Evolutionary conservation across 1,140 invertebrate genomes (phyloP), one percentile per base, ranked within the genome.

Genomic region (Bilobella aurantiaca): DNA sequence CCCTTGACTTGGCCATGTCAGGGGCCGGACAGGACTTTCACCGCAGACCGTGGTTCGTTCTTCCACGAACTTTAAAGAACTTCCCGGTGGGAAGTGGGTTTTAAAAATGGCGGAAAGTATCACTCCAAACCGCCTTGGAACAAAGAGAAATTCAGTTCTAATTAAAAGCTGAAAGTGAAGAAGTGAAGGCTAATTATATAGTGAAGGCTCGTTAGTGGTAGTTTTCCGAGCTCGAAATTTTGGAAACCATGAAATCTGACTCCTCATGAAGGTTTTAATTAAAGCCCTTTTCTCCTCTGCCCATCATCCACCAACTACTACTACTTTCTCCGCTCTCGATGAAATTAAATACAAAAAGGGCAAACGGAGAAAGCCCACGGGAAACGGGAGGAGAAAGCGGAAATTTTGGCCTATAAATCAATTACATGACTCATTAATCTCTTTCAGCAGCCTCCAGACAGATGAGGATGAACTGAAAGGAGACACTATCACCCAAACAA

Each of bases 381-480:
- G 23, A 53, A 23, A 12, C 53, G 62, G 61, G 65, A 63, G 68
- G 57, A 62, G 60, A 69, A 64, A 66, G 64, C 61, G 49, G 49
- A 53, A 53, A 53, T 53, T 53, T 53, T 16, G 25, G 63, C 31
- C 64, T 65, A 69, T 69, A 69, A 69, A 69, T 69, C 68, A 69
- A 69, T 69, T 69, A 69, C 68, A 67, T 47, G 59, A 58, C 62
- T 62, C 68, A 69, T 69, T 69, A 69, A 69, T 69, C 68, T 69
- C 64, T 69, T 65, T 69, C 68, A 62, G 57, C 65, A 66, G 21
- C 3, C 49, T 5, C 14, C 25, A 12, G 23, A 23, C 49, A 23
- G 49, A 53, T 53, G 12, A 53, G 21, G 49, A 53, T 16, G 23
- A 53, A 53, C 23, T 16, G 23, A 42, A n/a, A n/a, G 49, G 49